phyloP scores from a whole-genome alignment of 2,888 invertebrate genomes.

The Petrolisthes cinctipes region DNA sequence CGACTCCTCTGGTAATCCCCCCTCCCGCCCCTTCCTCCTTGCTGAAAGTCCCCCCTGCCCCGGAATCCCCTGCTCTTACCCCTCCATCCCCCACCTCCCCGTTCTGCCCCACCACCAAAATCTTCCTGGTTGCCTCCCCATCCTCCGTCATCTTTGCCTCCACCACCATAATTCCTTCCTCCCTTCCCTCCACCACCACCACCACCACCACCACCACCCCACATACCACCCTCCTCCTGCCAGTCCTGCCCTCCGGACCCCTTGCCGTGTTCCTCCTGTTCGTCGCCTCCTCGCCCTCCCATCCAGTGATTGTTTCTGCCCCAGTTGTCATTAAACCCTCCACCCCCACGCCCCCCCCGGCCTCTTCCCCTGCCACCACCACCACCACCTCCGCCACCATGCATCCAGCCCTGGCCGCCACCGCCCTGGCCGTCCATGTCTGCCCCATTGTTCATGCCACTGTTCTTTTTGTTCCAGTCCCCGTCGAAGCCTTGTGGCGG shows the following conservation, averaged over 20 bases:
- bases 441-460: conserved; percentile 39
- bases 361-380: conserved; percentile 26
- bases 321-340: background rate
- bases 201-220: conserved; percentile 27
- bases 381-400: conserved; percentile 21
- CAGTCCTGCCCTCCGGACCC: conserved; percentile 29
- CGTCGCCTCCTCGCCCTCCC: conserved; percentile 39
- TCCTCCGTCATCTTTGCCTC: conserved; percentile 19
- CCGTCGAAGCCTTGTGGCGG: conserved; percentile 8
- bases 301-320: background rate
- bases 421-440: conserved; percentile 34
- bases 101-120: conserved; percentile 21
- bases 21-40: conserved; percentile 42
- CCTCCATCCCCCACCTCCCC: conserved; percentile 20
- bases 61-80: conserved; percentile 30
- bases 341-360: background rate
- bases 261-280: conserved; percentile 32
- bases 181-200: conserved; percentile 34
- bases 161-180: conserved; percentile 32
- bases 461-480: conserved; percentile 38
- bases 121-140: conserved; percentile 39
- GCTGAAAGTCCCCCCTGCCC: conserved; percentile 37
- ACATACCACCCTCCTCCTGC: conserved; percentile 19
- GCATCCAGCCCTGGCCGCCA: conserved; percentile 14
- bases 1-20: conserved; percentile 51